phyloP scores from a whole-genome alignment of 2,797 vertebrate species.

The Spinus pinus region DNA sequence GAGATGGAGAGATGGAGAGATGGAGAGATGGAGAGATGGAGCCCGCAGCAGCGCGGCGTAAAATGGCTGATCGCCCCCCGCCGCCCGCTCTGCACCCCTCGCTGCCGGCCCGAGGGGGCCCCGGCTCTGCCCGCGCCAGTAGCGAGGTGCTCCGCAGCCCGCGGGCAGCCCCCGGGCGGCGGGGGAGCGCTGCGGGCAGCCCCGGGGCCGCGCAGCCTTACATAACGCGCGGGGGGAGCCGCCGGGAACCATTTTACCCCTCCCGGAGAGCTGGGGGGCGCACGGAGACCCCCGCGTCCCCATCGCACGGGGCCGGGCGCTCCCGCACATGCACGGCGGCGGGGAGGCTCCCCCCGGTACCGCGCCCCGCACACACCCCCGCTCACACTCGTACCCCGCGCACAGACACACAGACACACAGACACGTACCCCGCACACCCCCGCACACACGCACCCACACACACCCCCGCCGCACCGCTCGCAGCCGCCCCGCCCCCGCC shows the following conservation, averaged over 20 bases:
- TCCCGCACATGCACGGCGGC: neutral
- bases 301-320: too few relatives aligned
- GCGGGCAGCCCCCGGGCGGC: neutral
- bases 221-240: neutral
- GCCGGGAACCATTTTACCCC: neutral
- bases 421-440: neutral
- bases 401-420: too few relatives aligned
- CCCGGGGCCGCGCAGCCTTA: neutral
- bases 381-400: neutral
- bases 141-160: neutral
- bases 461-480: neutral
- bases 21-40: neutral
- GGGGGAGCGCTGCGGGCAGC: neutral
- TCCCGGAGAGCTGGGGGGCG: neutral
- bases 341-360: neutral
- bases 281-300: neutral
- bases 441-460: too few relatives aligned
- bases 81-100: neutral
- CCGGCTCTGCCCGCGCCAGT: neutral
- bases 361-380: neutral
- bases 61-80: conserved; percentile 72
- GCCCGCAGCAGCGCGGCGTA: conserved; percentile 19
- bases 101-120: neutral
- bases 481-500: neutral
- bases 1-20: neutral